phyloP scores from a whole-genome alignment of 2,888 invertebrate genomes.

The Apocheima hispidaria region DNA sequence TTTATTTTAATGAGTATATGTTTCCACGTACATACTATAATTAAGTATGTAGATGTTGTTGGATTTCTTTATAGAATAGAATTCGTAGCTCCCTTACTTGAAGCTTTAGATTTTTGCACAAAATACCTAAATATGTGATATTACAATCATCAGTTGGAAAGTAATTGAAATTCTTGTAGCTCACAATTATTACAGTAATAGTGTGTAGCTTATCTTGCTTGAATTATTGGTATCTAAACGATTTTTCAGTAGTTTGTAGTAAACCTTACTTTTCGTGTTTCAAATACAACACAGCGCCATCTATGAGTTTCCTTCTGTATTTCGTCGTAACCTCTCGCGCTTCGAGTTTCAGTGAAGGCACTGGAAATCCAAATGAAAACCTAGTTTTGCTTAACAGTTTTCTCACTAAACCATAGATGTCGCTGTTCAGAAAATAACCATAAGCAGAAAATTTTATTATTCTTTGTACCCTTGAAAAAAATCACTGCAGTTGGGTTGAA shows the following conservation, averaged over 20 bases:
- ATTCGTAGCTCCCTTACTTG: no score
- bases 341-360: conserved; percentile 26
- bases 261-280: no score
- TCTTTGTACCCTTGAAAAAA: no score
- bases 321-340: conserved; percentile 14
- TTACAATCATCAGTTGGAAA: no score
- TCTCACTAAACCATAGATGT: conserved; percentile 30
- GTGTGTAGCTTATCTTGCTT: no score
- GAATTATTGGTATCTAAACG: no score
- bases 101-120: background rate
- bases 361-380: conserved; percentile 21
- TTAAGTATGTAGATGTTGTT: background rate
- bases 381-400: conserved; percentile 15
- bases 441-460: background rate
- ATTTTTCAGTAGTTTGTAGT: background rate
- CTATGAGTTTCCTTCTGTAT: conserved; percentile 36
- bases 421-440: conserved; percentile 20
- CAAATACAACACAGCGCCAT: conserved; percentile 39
- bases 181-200: no score
- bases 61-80: background rate
- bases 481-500: background rate
- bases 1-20: conserved; percentile 1
- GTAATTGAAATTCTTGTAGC: no score
- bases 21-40: background rate
- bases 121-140: background rate